Conservation (phyloP, 2,888 invertebrate species). For the Brachyptera risi region DNA sequence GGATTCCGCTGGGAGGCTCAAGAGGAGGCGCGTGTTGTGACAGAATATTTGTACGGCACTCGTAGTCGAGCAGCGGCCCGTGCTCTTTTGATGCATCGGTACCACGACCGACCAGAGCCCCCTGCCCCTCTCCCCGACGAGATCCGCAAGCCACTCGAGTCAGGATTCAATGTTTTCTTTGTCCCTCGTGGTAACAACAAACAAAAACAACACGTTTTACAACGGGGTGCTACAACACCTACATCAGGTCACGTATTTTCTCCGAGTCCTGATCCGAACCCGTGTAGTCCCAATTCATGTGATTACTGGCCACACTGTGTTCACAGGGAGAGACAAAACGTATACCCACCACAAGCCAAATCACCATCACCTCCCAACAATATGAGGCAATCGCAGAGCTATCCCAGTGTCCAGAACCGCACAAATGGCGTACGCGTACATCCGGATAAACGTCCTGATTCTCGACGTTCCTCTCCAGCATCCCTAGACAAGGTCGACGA, state of each 20-base stretch:
- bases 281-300: constrained; percentile 54
- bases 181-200: constrained; percentile 34
- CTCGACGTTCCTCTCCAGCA: constrained; percentile 43
- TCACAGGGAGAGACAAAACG: constrained; percentile 43
- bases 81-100: constrained; percentile 46
- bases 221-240: constrained; percentile 50
- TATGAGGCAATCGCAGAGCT: constrained; percentile 53
- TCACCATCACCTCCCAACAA: constrained; percentile 35
- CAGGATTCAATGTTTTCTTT: constrained; percentile 30
- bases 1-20: constrained; percentile 47
- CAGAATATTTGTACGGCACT: constrained; percentile 53
- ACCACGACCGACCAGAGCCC: constrained; percentile 38
- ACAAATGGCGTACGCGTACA: background rate
- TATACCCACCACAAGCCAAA: constrained; percentile 29
- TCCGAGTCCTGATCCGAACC: constrained; percentile 41
- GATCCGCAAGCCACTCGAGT: constrained; percentile 24
- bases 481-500: constrained; percentile 44
- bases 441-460: constrained; percentile 18
- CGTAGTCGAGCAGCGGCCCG: constrained; percentile 51
- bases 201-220: constrained; percentile 39
- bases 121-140: constrained; percentile 38
- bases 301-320: constrained; percentile 61
- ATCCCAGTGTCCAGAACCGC: constrained; percentile 43
- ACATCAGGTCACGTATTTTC: constrained; percentile 35
- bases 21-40: constrained; percentile 49